These are phyloP conservation scores for Pygmarrhopalites habei DNA, from an alignment of 1,140 invertebrate species.

Conservation along the genomic window DNA sequence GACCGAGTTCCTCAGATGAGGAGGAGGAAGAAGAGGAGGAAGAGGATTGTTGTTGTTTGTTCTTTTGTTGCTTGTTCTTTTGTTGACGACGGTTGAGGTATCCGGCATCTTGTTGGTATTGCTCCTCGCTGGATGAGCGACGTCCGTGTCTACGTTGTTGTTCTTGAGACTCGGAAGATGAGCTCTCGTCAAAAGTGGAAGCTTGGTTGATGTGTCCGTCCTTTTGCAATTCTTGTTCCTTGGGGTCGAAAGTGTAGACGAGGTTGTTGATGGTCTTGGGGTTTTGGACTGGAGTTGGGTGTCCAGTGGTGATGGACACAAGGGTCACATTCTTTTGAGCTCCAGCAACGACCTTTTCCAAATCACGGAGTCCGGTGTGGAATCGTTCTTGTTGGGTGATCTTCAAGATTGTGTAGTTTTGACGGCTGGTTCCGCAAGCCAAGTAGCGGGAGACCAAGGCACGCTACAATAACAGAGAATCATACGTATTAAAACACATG, in stretches of 20 bases:
- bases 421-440: slow-evolving; percentile 32
- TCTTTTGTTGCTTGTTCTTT: not conserved
- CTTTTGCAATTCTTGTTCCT: slow-evolving; percentile 23
- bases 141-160: not conserved
- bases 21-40: no score
- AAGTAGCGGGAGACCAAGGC: slow-evolving; percentile 27
- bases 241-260: slow-evolving; percentile 29
- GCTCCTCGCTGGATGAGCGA: not conserved
- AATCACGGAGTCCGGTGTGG: slow-evolving; percentile 22
- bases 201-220: not conserved
- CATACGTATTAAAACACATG: no score
- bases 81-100: not conserved
- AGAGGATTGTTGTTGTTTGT: not conserved
- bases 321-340: slow-evolving; percentile 32
- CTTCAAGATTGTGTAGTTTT: slow-evolving; percentile 31
- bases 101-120: slow-evolving; percentile 4
- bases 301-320: not conserved
- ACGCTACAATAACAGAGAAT: slow-evolving; percentile 7
- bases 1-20: not conserved
- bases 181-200: no score
- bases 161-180: not conserved
- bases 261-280: slow-evolving; percentile 28
- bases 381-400: slow-evolving; percentile 33
- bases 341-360: slow-evolving; percentile 24
- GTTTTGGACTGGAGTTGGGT: not conserved